Evolutionary conservation across 2,888 invertebrate species (phyloP), one percentile per base, ranked within the genome.

Genomic region (Pteria penguin): DNA sequence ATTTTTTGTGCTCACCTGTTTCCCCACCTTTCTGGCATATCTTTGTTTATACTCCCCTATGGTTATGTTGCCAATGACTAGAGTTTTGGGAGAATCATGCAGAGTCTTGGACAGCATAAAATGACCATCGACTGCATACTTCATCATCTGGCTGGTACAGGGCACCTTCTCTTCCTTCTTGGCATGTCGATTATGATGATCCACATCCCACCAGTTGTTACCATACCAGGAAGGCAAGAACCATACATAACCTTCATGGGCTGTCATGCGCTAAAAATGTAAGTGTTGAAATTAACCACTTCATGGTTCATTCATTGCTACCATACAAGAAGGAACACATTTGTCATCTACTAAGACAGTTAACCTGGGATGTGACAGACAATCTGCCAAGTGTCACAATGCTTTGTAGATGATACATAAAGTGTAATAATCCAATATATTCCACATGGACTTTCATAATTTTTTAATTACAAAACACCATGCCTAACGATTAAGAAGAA

Each of bases 181-280:
- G 4, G 79, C 82, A 14, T 73, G 79, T 22, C 82, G 82, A 81
- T 92, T 92, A 79, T 89, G 88, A 69, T 90, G 91, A 78, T 94
- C 94, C 0, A 94, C 94, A 82, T 95, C 92, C 87, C 94, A 94
- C 95, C 95, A 95, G 79, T 94, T 85, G 4, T 80, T 75, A 0
- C 89, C 79, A 71, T 90, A 91, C 95, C 96, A 95, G 45, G 94
- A 93, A 0, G 97, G 96, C 73, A 97, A 93, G 89, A 97, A 96
- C 97, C 97, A 97, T 1, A 96, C 95, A 91, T 95, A 96, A 54
- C 96, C 96, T 83, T 95, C 92, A 29, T 87, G 80, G 2, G 90
- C 88, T 32, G 92, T 92, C 92, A 93, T 92, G 62, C 87, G 87
- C 92, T 92, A 84, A n/a, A 84, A 82, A n/a, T n/a, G n/a, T 33